Evolutionary conservation across 2,113 vertebrate genomes (phyloP).

Genomic region (Haemorhous mexicanus): DNA sequence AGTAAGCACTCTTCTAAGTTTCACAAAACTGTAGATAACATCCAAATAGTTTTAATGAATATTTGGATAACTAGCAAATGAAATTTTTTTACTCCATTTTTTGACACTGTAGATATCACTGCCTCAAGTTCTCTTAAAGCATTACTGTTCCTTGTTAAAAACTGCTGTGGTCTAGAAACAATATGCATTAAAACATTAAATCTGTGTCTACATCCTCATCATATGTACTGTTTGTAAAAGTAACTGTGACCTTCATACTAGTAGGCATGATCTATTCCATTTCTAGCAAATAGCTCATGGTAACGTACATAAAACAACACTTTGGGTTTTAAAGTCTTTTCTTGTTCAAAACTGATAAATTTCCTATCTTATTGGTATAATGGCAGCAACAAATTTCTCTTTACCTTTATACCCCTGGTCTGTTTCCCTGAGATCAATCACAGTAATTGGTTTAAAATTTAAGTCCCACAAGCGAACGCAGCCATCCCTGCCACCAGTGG

Average conservation of each 20-base stretch:
- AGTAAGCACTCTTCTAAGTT: background rate
- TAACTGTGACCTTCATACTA: background rate
- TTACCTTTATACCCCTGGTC: conserved; percentile 99
- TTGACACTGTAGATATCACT: background rate
- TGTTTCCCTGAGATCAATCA: conserved; percentile 99
- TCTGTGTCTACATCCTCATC: background rate
- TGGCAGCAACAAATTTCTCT: background rate
- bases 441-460: conserved; percentile 99
- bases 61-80: background rate
- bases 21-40: background rate
- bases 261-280: background rate
- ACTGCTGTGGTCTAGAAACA: background rate
- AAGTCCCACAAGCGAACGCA: conserved; percentile 98
- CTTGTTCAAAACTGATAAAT: background rate
- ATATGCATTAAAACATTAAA: background rate
- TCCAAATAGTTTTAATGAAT: background rate
- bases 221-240: background rate
- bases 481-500: conserved; percentile 95
- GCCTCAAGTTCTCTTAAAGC: background rate
- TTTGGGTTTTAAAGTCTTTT: background rate
- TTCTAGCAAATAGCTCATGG: background rate
- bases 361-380: background rate
- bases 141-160: background rate
- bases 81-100: background rate
- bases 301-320: rapidly evolving